phyloP scores from a whole-genome alignment of 2,888 invertebrate species.

The Rhyacophila evoluta region DNA sequence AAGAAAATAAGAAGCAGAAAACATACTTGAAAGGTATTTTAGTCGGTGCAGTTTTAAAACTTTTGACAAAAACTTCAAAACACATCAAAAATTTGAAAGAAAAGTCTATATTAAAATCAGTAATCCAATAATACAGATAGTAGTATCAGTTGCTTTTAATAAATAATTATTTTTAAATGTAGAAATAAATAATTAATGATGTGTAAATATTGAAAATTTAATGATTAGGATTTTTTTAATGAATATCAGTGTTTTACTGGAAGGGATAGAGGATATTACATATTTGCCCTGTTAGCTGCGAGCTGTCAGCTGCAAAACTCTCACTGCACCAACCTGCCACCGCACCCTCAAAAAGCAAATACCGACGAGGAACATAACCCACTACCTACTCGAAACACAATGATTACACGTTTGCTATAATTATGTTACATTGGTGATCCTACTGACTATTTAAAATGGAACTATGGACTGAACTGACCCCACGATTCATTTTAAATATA shows the following conservation, averaged over 20 bases:
- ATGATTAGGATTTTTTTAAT: neutral
- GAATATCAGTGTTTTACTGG: neutral
- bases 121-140: neutral
- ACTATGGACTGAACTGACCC: neutral
- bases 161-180: neutral
- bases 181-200: neutral
- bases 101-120: neutral
- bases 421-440: neutral
- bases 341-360: slow-evolving; percentile 53
- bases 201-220: neutral
- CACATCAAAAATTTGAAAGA: neutral
- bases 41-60: slow-evolving; percentile 51
- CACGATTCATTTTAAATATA: slow-evolving; percentile 10
- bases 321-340: slow-evolving; percentile 54
- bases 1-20: slow-evolving; percentile 50
- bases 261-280: slow-evolving; percentile 37
- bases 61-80: neutral
- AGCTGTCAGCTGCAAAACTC: slow-evolving; percentile 46
- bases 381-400: slow-evolving; percentile 17
- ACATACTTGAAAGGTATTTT: slow-evolving; percentile 42
- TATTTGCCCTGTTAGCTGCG: slow-evolving; percentile 53
- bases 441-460: neutral
- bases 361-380: slow-evolving; percentile 34
- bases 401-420: neutral
- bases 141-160: too few species aligned